Evolutionary conservation across 2,797 vertebrate genomes (phyloP).

Genomic region (Paedocypris micromegethes): DNA sequence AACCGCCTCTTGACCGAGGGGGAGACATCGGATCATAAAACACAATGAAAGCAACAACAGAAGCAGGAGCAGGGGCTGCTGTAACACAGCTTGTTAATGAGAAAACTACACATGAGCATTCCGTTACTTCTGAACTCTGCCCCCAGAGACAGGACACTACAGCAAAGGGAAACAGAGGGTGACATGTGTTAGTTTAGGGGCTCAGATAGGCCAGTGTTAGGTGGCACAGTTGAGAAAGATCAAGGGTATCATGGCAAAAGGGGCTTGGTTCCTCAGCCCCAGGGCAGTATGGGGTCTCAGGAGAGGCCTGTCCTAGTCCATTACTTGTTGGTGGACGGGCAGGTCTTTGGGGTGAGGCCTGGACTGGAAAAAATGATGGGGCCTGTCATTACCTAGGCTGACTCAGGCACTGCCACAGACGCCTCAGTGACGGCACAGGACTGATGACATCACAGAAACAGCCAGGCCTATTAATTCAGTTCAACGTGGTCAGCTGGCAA

Average conservation of each 20-base stretch:
- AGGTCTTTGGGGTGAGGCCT: conserved; percentile 38
- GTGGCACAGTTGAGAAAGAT: conserved; percentile 46
- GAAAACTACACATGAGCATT: conserved; percentile 13
- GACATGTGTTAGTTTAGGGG: conserved; percentile 50
- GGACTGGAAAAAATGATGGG: conserved; percentile 47
- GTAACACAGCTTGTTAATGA: conserved; percentile 22
- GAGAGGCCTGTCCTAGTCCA: conserved; percentile 44
- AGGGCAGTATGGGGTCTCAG: conserved; percentile 29
- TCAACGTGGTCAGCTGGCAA: conserved; percentile 26
- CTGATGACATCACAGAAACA: conserved; percentile 44
- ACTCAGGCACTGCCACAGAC: conserved; percentile 48
- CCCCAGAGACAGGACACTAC: conserved; percentile 28
- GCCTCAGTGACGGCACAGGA: conserved; percentile 33
- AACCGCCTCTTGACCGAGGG: background rate
- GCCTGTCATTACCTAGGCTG: conserved; percentile 49
- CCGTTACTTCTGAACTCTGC: conserved; percentile 12
- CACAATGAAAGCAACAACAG: conserved; percentile 25
- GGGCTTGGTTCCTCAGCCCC: conserved; percentile 24
- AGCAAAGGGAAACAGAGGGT: conserved; percentile 45
- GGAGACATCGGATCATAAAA: conserved; percentile 2
- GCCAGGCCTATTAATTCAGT: conserved; percentile 26
- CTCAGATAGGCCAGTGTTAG: conserved; percentile 28
- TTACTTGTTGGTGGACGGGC: conserved; percentile 34
- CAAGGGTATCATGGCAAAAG: conserved; percentile 40
- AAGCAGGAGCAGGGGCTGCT: conserved; percentile 3